Conservation (phyloP, 2,888 invertebrate species). For the Epirrhoe tristata region DNA sequence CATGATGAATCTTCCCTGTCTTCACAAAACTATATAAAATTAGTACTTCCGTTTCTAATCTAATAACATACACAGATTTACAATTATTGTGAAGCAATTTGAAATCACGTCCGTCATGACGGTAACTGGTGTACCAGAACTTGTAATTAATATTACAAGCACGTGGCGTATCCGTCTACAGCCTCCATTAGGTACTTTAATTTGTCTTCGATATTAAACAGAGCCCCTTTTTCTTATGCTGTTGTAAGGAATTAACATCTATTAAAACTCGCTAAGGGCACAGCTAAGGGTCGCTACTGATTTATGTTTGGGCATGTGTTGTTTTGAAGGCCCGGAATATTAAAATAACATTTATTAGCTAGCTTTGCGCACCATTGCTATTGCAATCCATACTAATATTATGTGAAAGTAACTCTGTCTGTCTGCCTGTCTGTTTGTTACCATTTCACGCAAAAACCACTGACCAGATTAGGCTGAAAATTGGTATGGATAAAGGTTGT, state of each 20-base stretch:
- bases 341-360: too few relatives aligned
- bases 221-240: slow-evolving; percentile 47
- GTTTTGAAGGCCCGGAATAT: background rate
- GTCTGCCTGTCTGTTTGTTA: too few relatives aligned
- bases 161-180: slow-evolving; percentile 29
- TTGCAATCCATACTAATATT: too few relatives aligned
- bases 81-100: background rate
- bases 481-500: too few relatives aligned
- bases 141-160: slow-evolving; percentile 27
- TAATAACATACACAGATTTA: background rate
- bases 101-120: background rate
- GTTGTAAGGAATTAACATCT: slow-evolving; percentile 51
- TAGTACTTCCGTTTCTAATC: background rate
- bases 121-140: background rate
- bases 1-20: too few relatives aligned
- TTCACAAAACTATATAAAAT: too few relatives aligned
- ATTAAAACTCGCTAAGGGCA: slow-evolving; percentile 4
- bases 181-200: slow-evolving; percentile 37
- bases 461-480: too few relatives aligned
- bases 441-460: too few relatives aligned
- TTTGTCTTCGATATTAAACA: slow-evolving; percentile 43
- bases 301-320: background rate
- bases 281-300: background rate
- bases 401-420: too few relatives aligned
- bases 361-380: too few relatives aligned